Evolutionary conservation across 1,140 invertebrate genomes (phyloP), one percentile per base, ranked within the genome.

Genomic region (Drosophila cardini): DNA sequence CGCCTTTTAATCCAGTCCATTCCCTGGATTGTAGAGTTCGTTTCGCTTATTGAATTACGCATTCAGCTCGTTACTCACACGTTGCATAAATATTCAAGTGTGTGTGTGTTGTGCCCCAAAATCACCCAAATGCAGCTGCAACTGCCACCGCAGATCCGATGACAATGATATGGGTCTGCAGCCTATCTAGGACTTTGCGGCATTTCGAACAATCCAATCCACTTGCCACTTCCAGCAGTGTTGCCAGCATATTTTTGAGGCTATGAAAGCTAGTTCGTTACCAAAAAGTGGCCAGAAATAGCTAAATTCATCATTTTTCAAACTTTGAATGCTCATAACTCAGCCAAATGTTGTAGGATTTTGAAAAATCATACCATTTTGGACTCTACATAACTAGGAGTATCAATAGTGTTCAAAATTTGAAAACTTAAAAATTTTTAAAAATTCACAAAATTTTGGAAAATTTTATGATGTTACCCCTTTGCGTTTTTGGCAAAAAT

Each of bases 51-150:
- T 87, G 83, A 83, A 78, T 89, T 89, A 87, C 80, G 79, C 83
- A 89, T 80, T 79, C 82, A 57, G 70, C 83, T 84, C 72, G 60
- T 84, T 87, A 89, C 80, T 77, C 82, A 86, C 82, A 86, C 82
- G 75, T 77, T 74, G 56, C 43, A 76, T 78, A 72, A 65, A 76
- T 77, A 67, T 65, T 8, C 42, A 60, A 65, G 60, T 56, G 58
- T 34, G 21, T 26, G 21, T 26, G 21, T 26, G 21, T 26, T 26
- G 21, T 26, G 21, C 15, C 38, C 15, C 30, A 32, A 68, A 64
- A 56, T 26, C 52, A 30, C 46, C 65, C 40, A 56, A 58, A 45
- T 79, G 72, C 77, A 68, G 45, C 60, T 71, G 42, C 57, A n/a
- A 13, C 38, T 48, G 60, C 46, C 34, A 18, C 61, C 71, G 65